Base-by-base conservation (phyloP, 1,140 invertebrate species). In the Rhysida immarginata region DNA sequence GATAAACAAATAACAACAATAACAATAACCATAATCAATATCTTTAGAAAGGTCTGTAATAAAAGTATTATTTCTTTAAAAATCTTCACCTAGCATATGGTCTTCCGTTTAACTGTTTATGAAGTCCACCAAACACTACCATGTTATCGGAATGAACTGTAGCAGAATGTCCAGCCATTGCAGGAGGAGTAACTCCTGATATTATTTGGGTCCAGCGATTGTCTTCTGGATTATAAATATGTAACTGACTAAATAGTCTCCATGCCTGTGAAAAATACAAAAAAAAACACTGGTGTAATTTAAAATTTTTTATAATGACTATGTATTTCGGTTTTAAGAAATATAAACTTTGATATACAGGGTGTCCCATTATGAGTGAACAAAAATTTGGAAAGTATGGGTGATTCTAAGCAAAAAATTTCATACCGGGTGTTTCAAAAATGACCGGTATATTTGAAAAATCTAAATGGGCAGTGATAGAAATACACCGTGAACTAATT, bases 91-190 rank as follows among this genome's bases (percentile, higher is more conserved):
- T 65, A 3, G 53, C 53, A 43, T 62, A 65, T 11, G 61, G 61
- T 13, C 61, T 62, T 43, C 58, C 54, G 24, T 56, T 53, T 35
- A 60, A 58, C 70, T 63, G 61, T 35, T 61, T 72, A 58, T 78
- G 75, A 56, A 84, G 72, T 25, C 88, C 87, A 46, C 91, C 91
- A 78, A 94, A 95, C 16, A 95, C 79, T 45, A 96, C 77, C 90
- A 97, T 94, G 46, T 77, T 73, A 72, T 93, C 80, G 46, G 78
- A 80, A 68, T 87, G 83, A 56, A 97, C 79, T 41, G 85, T 84
- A 13, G 89, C 90, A n/a, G 90, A 94, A 73, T 97, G 93, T 3
- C 77, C 76, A 11, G 91, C 93, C 44, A 89, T 85, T 66, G 83
- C 81, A 1, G 90, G 83, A 55, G 2, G 62, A 54, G 81, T 86